Base-by-base conservation (phyloP, 2,888 invertebrate genomes). In the Spilosoma lubricipeda region DNA sequence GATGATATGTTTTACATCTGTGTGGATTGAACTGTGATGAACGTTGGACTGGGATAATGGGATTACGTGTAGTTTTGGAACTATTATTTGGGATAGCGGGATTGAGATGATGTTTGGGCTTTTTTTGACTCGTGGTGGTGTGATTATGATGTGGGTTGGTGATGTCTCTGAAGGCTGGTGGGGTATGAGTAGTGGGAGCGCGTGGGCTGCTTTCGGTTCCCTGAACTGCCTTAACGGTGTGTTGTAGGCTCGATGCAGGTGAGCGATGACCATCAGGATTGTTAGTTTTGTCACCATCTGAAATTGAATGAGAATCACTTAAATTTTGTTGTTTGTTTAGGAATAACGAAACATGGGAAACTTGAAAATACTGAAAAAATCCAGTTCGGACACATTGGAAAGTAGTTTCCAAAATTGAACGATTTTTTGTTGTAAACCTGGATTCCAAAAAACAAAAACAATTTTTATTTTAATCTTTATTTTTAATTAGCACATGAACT, bases 51-150 rank as follows among this genome's bases (percentile, higher is more conserved):
- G 89, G 0, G 92, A 81, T 0, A 76, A 56, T 36, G 94, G 94
- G 77, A 94, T 88, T 0, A 94, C 92, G 56, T 93, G 94, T 2
- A 94, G 83, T 36, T 90, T 89, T 20, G 90, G 91, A 23, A 92
- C 74, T 0, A 90, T 77, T 3, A 85, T 67, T 65, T 84, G 84
- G 27, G 77, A 72, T 70, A 91, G 78, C 23, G 92, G 92, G 64
- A 91, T 81, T 0, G 90, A 87, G 1, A 90, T 89, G 59, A 91
- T 77, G 66, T 87, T 89, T 0, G 85, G 89, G 0, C 86, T 87
- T 73, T 92, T 91, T 74, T 89, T 87, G 68, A 89, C 85, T 42
- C 91, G 87, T 4, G 76, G 70, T 0, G 83, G 71, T 11, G 77
- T 66, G 67, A 81, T 65, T 33, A 77, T 42, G 33, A 83, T n/a